Base-by-base conservation (phyloP, 2,888 invertebrate genomes). In the Laothoe populi region DNA sequence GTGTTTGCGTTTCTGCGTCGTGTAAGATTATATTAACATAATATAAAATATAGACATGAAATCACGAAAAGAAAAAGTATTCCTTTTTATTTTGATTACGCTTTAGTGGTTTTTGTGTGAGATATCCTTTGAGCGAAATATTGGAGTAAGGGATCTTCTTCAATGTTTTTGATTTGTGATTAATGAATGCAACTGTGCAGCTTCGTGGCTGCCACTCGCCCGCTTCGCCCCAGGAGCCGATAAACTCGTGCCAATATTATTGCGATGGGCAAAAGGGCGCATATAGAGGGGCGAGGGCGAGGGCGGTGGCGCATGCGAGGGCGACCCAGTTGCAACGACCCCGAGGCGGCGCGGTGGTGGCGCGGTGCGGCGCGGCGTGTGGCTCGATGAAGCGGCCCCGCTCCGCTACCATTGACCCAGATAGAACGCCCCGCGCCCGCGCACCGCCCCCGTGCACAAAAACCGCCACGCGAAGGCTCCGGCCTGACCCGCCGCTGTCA, bases 321-420 rank as follows among this genome's bases (percentile, higher is more conserved):
- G 61, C 71, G 77, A 75, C 74, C 72, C 70, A 71, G 66, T 72
- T 71, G 74, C 72, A 65, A 66, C 70, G 70, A 68, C 68, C 70
- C 46, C 44, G 59, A 61, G 44, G 64, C 24, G 61, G 66, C 23
- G 2, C 16, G 31, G 61, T 46, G 60, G 26, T 42, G 60, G 49
- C 63, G 64, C 42, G 61, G 62, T 24, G 65, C 35, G 60, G 65
- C 23, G 62, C 53, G 62, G 48, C 49, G 64, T 53, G 62, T 62
- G 58, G 63, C 59, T 67, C 71, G 66, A 66, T 69, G 63, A n/a
- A 64, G 65, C 72, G 72, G 63, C 66, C 72, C 65, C 60, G 64
- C 63, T 69, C 75, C 70, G 82, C 81, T 86, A 81, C 82, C 82
- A 82, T 82, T 82, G 83, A 83, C 82, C 83, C 70, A 83, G 79